Conservation (phyloP, 2,888 invertebrate genomes). For the Athalia circularis region DNA sequence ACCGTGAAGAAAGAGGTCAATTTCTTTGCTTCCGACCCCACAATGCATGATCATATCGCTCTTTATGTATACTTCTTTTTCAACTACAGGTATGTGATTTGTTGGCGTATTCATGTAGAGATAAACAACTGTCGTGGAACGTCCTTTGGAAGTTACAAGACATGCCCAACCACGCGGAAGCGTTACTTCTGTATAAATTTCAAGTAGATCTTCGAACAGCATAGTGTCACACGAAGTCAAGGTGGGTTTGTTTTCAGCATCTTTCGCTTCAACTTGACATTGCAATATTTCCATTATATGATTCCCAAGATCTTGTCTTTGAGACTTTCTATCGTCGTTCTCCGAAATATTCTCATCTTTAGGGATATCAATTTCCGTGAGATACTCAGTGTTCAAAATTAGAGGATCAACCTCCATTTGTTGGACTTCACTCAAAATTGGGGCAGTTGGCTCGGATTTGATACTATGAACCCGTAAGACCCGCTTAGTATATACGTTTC, state of each 20-base stretch:
- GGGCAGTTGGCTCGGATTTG: not conserved
- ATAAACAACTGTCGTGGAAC: conserved; percentile 66
- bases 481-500: not conserved
- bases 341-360: conserved; percentile 4
- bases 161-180: conserved; percentile 68
- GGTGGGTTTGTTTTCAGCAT: conserved; percentile 22
- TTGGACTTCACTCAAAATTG: conserved; percentile 7
- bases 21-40: conserved; percentile 62
- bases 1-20: conserved; percentile 64
- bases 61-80: conserved; percentile 68
- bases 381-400: not conserved
- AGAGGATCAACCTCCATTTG: not conserved
- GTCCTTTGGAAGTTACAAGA: conserved; percentile 66
- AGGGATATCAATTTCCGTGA: not conserved
- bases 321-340: not conserved
- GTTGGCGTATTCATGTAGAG: conserved; percentile 64
- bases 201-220: conserved; percentile 69
- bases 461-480: not conserved
- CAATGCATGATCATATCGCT: conserved; percentile 67
- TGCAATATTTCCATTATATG: not conserved
- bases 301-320: conserved; percentile 11
- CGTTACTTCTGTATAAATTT: conserved; percentile 65
- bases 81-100: conserved; percentile 65
- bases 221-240: conserved; percentile 54
- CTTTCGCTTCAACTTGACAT: conserved; percentile 22